These are phyloP conservation scores for Platorchestia sp. DNA, from an alignment of 1,140 invertebrate species.

Conservation along the genomic window DNA sequence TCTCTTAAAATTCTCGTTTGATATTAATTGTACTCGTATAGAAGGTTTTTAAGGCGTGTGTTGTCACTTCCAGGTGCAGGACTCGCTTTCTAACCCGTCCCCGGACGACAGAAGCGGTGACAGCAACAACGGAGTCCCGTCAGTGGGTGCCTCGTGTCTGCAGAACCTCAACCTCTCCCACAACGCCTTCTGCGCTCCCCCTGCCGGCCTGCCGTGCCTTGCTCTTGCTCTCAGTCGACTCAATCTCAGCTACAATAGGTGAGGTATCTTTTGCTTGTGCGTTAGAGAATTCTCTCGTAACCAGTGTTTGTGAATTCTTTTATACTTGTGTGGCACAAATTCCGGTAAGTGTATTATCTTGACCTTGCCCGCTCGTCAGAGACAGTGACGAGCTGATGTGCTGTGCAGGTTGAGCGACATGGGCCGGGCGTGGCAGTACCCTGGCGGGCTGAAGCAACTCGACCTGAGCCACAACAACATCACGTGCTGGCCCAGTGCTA, in stretches of 20 bases:
- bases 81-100: conserved; percentile 63
- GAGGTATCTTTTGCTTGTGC: conserved; percentile 57
- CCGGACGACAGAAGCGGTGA: background rate
- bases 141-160: conserved; percentile 73
- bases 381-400: background rate
- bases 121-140: background rate
- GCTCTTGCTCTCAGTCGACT: conserved; percentile 87
- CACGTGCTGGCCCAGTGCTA: conserved; percentile 78
- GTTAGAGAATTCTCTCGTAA: too few species aligned
- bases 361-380: background rate
- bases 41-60: background rate
- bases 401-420: conserved; percentile 73
- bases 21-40: background rate
- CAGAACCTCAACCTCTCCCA: conserved; percentile 88
- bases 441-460: conserved; percentile 87
- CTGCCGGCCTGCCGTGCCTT: conserved; percentile 88
- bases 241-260: conserved; percentile 90
- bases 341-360: too few species aligned
- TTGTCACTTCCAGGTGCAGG: conserved; percentile 61
- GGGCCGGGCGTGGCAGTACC: conserved; percentile 92
- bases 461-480: conserved; percentile 96
- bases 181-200: conserved; percentile 90
- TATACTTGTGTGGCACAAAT: too few species aligned
- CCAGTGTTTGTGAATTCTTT: too few species aligned
- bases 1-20: too few species aligned